Evolutionary conservation across 1,140 invertebrate genomes (phyloP), one percentile per base, ranked within the genome.

Genomic region (Saxidomus purpurata): DNA sequence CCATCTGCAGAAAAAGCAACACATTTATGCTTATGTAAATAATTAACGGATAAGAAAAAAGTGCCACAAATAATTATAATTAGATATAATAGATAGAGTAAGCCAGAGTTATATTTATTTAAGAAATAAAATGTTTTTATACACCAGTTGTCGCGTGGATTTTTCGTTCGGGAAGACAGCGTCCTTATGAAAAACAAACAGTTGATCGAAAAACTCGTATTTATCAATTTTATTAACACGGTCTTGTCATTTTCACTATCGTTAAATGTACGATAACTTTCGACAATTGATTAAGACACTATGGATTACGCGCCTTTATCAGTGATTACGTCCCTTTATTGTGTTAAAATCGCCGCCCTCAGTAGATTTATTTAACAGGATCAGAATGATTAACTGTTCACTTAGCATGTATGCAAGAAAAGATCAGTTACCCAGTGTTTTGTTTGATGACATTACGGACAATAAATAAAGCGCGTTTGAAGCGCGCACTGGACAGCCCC

Each of bases 371-470:
- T 85, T 74, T 85, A 85, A 85, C 69, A 38, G 52, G 63, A 74
- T 85, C 36, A 71, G n/a, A 49, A 85, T 85, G 83, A 85, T 85
- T 74, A 85, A 28, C 17, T 17, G 19, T 52, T 3, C 69, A 76
- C 83, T 85, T 85, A 28, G 36, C 83, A 74, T n/a, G 63, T 71
- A 36, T 55, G 76, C 76, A 69, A 25, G 43, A 82, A 69, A 22
- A 47, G 61, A 85, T 85, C 83, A 74, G 40, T 74, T 22, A 34
- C 67, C 25, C 83, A 38, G 71, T 74, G 59, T 43, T 55, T 55
- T 85, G 67, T 85, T 85, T 85, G 67, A 40, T 34, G 69, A 85
- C 69, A 19, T 43, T 55, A 85, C 47, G 83, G 69, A 76, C 63
- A 55, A 15, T 52, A 71, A 85, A 74, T 36, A 85, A 55, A 49